Percentiles rank a stretch among this genome's conserved stretches.
Evolutionary conservation across 2,797 vertebrate species (phyloP).

Genomic region (Acrocephalus scirpaceus): DNA sequence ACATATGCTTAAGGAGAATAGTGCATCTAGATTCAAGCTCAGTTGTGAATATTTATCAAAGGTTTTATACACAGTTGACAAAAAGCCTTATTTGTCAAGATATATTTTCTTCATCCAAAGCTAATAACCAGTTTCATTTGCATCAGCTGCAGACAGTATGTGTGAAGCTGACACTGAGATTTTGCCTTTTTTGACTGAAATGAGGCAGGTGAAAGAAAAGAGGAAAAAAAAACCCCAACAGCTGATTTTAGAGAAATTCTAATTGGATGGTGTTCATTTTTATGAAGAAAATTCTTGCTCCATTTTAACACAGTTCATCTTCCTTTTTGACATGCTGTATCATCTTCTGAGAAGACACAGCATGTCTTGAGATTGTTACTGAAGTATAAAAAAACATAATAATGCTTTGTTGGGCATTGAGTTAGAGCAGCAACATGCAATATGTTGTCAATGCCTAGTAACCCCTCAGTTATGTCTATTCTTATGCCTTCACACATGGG

Average conservation of each 20-base stretch:
- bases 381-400: neutral
- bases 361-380: neutral
- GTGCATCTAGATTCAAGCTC: neutral
- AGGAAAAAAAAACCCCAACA: neutral
- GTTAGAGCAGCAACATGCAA: neutral
- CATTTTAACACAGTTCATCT: constrained; percentile 1
- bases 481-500: neutral
- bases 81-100: neutral
- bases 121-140: constrained; percentile 1
- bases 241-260: constrained; percentile 4
- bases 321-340: neutral
- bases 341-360: neutral
- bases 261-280: neutral
- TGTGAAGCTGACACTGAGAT: neutral
- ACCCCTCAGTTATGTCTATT: neutral
- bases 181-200: constrained; percentile 30
- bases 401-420: neutral
- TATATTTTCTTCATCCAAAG: constrained; percentile 11
- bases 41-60: neutral
- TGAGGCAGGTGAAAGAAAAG: neutral
- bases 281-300: neutral
- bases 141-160: constrained; percentile 10
- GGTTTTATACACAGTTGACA: neutral
- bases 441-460: neutral
- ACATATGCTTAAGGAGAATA: neutral